Evolutionary conservation across 2,888 invertebrate genomes (phyloP).

Genomic region (Dicranocentrus wangi): DNA sequence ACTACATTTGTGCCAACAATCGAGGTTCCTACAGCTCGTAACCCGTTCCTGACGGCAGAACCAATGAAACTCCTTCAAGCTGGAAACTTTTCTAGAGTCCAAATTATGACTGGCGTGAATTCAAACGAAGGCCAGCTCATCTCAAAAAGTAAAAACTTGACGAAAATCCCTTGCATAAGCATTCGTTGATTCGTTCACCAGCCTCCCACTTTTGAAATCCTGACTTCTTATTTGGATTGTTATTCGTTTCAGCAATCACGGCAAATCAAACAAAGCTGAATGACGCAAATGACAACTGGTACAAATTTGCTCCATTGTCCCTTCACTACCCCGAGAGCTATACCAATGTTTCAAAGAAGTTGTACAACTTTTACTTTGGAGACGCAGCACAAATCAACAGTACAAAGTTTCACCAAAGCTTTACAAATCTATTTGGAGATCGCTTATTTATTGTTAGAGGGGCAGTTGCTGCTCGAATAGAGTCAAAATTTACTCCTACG

Average conservation of each 20-base stretch:
- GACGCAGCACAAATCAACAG: conserved; percentile 41
- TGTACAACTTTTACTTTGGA: conserved; percentile 66
- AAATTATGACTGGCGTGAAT: conserved; percentile 67
- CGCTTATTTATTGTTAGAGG: conserved; percentile 53
- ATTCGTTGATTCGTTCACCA: too few species aligned
- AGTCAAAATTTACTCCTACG: conserved; percentile 51
- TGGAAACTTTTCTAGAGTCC: conserved; percentile 64
- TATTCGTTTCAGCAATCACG: conserved; percentile 26
- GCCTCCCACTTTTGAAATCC: too few species aligned
- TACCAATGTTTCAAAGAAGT: conserved; percentile 39
- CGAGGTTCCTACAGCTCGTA: conserved; percentile 63
- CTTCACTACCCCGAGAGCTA: conserved; percentile 48
- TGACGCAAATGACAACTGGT: conserved; percentile 64
- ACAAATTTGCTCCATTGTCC: conserved; percentile 41
- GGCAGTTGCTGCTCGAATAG: conserved; percentile 52
- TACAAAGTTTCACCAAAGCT: conserved; percentile 36
- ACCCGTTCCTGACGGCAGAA: conserved; percentile 68
- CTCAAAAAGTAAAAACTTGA: conserved; percentile 41
- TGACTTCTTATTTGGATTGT: background rate
- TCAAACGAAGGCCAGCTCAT: conserved; percentile 64
- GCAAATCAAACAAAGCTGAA: conserved; percentile 63
- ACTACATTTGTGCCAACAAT: conserved; percentile 67
- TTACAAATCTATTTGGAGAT: conserved; percentile 62
- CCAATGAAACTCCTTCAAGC: conserved; percentile 60
- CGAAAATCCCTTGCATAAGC: too few species aligned